Conservation (phyloP, 2,888 invertebrate genomes). For the Lottia scabra region DNA sequence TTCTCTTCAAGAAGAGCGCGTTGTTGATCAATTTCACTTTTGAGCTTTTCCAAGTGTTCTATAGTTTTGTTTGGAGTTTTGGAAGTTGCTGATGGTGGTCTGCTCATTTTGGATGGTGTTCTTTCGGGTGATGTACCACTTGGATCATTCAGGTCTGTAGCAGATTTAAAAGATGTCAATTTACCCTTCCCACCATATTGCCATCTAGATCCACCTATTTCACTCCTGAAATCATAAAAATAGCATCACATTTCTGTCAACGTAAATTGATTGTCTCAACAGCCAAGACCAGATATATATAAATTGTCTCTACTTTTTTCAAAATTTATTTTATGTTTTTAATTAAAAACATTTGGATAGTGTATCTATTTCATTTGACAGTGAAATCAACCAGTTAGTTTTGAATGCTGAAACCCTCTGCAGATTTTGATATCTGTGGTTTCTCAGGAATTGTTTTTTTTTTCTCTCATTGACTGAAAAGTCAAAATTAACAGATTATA, state of each 20-base stretch:
- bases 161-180: slow-evolving; percentile 46
- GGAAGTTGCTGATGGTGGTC: slow-evolving; percentile 1
- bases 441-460: no score
- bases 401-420: no score
- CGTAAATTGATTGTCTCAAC: no score
- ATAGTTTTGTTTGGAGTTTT: not conserved
- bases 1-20: not conserved
- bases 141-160: slow-evolving; percentile 37
- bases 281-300: no score
- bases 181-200: slow-evolving; percentile 56
- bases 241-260: no score
- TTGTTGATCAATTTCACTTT: not conserved
- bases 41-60: not conserved
- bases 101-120: not conserved
- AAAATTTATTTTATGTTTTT: no score
- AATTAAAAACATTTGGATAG: no score
- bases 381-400: not conserved
- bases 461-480: no score
- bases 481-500: no score
- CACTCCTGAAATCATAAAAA: slow-evolving; percentile 38
- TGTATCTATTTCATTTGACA: not conserved
- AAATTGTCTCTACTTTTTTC: no score
- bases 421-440: no score
- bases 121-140: not conserved
- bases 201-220: slow-evolving; percentile 54